Base-by-base conservation (phyloP, 2,113 vertebrate species). In the Microtus oregoni region DNA sequence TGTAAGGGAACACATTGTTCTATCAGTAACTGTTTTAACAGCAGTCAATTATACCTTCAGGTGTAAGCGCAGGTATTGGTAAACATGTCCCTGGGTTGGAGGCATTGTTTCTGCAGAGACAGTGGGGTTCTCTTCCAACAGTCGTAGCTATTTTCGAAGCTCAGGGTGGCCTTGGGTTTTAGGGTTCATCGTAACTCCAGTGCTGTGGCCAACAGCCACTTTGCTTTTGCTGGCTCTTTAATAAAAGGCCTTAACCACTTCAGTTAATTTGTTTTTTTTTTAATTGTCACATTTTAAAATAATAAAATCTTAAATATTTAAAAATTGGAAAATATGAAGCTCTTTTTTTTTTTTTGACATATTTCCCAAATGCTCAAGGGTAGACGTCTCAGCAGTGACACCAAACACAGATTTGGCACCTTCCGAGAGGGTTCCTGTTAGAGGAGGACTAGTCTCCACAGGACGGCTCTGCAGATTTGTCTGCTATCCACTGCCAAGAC, bases 241-340 rank as follows among this genome's bases (percentile, higher is more conserved):
- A 11, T 30, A 28, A 67, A n/a, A 63, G 41, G 44, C 63, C 61
- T 35, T 78, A 44, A 73, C 76, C 3, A 14, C 28, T 70, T 75
- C 55, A 76, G 17, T 81, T 88, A 63, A 83, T 68, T 85, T 87
- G 58, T 19, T 7, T 68, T 85, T 85, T 44, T 87, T 67, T 6
- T 4, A 86, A 41, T 70, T 88, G 13, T 52, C 63, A 77, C 22
- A 87, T 11, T 63, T 63, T 89, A 70, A 86, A 94, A 91, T 77
- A 89, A 79, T 92, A 72, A 65, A 85, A 88, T 86, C 47, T 32
- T 9, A 67, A 41, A 76, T 76, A 30, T 90, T 28, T 32, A 86
- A 95, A 95, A 63, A 41, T 61, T 26, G 30, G 17, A 67, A 73
- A 38, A 52, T 47, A 67, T 30, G n/a, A 13, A 38, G 44, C 7